Conservation (phyloP, 2,797 vertebrate species). For the Peromyscus melanophrys region DNA sequence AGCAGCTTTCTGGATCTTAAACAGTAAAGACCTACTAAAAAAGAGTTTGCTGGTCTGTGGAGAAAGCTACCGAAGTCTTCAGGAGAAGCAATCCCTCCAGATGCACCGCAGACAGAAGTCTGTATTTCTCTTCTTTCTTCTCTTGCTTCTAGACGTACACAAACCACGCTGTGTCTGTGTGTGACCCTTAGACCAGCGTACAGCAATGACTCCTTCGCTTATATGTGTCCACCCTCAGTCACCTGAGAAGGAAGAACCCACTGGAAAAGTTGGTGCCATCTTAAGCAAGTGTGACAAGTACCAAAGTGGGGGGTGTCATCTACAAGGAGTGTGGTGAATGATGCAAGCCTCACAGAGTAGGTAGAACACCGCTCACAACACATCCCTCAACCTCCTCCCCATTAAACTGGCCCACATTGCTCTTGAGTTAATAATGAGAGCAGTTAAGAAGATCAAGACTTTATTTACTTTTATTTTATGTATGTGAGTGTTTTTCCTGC, state of each 20-base stretch:
- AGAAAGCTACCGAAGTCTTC: neutral
- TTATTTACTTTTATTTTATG: neutral
- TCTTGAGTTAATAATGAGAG: neutral
- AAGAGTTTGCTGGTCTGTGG: neutral
- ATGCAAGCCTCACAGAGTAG: neutral
- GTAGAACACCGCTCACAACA: neutral
- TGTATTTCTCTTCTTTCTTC: neutral
- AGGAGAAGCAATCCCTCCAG: neutral
- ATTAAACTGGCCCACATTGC: neutral
- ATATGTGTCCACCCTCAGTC: neutral
- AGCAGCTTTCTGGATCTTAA: neutral
- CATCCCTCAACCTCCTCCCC: neutral
- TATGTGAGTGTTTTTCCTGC: neutral
- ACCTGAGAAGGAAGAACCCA: neutral
- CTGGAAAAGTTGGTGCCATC: neutral
- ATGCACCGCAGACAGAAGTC: neutral
- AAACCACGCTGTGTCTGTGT: neutral
- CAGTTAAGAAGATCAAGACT: neutral
- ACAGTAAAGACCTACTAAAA: neutral
- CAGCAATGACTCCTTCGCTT: neutral
- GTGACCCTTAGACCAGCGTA: neutral
- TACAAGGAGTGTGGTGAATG: neutral
- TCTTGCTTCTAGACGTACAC: neutral
- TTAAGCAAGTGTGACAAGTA: neutral
- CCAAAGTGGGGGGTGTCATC: neutral